phyloP scores from a whole-genome alignment of 2,113 vertebrate species.

The Mastomys natalensis region DNA sequence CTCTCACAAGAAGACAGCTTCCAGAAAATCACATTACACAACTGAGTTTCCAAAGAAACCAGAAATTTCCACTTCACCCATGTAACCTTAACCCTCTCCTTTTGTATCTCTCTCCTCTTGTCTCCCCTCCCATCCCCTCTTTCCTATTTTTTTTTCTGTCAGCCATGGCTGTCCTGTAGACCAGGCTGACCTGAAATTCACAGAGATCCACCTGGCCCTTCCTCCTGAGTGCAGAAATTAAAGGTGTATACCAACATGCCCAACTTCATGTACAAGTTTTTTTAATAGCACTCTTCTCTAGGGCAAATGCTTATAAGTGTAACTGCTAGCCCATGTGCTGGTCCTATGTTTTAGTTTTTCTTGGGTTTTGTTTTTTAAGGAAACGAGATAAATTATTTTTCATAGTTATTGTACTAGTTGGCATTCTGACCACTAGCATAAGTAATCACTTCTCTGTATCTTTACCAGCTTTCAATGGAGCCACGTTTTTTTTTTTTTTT shows the following conservation, averaged over 20 bases:
- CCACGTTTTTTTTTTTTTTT: not conserved
- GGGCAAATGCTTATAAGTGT: not conserved
- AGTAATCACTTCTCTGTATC: not conserved
- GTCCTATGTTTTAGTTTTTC: not conserved
- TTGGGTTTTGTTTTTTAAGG: not conserved
- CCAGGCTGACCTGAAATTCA: not conserved
- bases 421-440: not conserved
- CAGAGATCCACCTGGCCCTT: not conserved
- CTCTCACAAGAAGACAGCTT: too few species aligned
- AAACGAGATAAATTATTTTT: not conserved
- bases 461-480: not conserved
- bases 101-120: too few species aligned
- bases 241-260: not conserved
- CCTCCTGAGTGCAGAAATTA: not conserved
- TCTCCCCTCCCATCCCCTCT: not conserved
- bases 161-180: not conserved
- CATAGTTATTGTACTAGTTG: not conserved
- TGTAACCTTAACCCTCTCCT: too few species aligned
- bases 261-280: not conserved
- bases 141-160: not conserved
- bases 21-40: too few species aligned
- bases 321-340: not conserved
- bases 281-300: not conserved
- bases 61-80: not conserved
- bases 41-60: too few species aligned